Conservation (phyloP, 2,797 vertebrate genomes). For the Anniella stebbinsi region DNA sequence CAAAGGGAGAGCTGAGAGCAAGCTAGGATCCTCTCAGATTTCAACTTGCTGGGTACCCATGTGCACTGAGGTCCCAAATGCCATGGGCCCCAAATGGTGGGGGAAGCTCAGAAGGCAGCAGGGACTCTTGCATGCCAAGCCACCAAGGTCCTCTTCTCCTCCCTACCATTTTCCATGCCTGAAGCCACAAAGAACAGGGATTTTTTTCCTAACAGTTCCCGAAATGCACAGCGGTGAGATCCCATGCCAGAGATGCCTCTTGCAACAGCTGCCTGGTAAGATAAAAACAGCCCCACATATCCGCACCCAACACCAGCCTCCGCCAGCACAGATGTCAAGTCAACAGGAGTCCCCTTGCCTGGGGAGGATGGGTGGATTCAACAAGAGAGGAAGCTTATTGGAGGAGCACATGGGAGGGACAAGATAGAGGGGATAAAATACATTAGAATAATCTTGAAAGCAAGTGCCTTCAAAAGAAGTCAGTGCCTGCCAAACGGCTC, state of each 20-base stretch:
- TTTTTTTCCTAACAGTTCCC: neutral
- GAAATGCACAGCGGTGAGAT: neutral
- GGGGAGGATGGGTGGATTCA: neutral
- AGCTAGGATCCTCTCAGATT: constrained; percentile 12
- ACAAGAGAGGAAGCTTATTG: neutral
- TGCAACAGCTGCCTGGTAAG: neutral
- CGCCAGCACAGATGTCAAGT: neutral
- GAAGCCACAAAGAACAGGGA: neutral
- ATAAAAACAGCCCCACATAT: neutral
- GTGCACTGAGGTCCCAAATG: neutral
- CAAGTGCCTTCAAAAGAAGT: neutral
- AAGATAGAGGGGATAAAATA: constrained; percentile 29
- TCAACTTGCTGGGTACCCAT: neutral
- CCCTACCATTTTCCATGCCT: neutral
- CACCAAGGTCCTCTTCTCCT: neutral
- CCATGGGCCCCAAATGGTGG: neutral
- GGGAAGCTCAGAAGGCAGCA: neutral
- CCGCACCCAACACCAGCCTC: neutral
- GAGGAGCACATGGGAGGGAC: constrained; percentile 14
- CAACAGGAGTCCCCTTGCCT: constrained; percentile 9
- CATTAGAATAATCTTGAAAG: constrained; percentile 22
- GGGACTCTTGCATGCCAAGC: too few species aligned
- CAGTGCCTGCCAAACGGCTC: neutral
- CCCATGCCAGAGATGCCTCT: constrained; percentile 12
- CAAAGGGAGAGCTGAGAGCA: neutral